phyloP scores from a whole-genome alignment of 1,140 invertebrate genomes.

The Meloidogyne floridensis region DNA sequence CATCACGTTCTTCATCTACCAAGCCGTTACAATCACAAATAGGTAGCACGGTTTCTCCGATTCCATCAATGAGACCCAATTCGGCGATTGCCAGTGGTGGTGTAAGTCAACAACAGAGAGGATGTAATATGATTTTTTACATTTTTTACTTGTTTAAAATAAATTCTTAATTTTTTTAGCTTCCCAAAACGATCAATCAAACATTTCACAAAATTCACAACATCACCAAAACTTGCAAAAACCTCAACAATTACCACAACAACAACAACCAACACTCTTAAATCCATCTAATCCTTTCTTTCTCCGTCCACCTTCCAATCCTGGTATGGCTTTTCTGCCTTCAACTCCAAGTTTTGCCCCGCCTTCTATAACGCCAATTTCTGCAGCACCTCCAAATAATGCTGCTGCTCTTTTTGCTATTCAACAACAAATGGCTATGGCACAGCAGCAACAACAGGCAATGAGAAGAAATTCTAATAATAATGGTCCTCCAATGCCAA shows the following conservation, averaged over 20 bases:
- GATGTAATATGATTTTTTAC: neutral
- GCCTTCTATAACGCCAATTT: neutral
- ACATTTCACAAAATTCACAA: neutral
- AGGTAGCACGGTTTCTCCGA: neutral
- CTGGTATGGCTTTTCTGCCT: neutral
- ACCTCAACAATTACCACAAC: neutral
- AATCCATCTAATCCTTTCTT: neutral
- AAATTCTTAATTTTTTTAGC: neutral
- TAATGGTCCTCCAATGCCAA: neutral
- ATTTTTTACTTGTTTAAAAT: neutral
- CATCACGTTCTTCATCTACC: slow-evolving; percentile 17
- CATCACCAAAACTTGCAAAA: slow-evolving; percentile 2
- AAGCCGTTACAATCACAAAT: neutral
- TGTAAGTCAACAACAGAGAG: neutral
- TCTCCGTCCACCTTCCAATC: neutral
- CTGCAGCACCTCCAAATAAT: neutral
- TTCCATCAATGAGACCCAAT: slow-evolving; percentile 23
- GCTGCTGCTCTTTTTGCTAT: slow-evolving; percentile 2
- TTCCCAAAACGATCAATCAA: neutral
- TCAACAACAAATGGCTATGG: neutral
- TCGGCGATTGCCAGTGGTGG: slow-evolving; percentile 19
- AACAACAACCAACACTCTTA: neutral
- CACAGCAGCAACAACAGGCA: neutral
- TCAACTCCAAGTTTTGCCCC: neutral
- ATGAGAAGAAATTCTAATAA: neutral